phyloP scores from a whole-genome alignment of 2,797 vertebrate genomes.

The Manis pentadactyla region DNA sequence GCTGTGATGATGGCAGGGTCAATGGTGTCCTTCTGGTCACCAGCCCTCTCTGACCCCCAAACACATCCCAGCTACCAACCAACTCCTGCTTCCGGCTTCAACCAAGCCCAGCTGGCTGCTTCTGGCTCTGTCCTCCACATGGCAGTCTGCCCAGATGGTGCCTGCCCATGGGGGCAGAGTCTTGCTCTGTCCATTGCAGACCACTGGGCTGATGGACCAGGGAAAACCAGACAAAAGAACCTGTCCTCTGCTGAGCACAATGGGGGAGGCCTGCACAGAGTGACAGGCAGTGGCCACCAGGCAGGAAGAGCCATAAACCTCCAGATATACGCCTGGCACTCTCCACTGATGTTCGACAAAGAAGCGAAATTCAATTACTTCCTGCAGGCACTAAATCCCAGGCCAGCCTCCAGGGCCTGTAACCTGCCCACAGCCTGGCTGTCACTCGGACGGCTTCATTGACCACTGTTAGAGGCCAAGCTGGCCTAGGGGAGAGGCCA shows the following conservation, averaged over 20 bases:
- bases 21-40: background rate
- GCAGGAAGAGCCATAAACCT: constrained; percentile 80
- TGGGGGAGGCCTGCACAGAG: background rate
- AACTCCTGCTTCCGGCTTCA: constrained; percentile 76
- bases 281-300: constrained; percentile 53
- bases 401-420: constrained; percentile 66
- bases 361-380: constrained; percentile 87
- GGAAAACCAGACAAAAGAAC: constrained; percentile 65
- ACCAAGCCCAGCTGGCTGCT: constrained; percentile 76
- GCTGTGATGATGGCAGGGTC: background rate
- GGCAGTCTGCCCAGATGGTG: constrained; percentile 75
- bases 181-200: constrained; percentile 61
- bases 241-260: background rate
- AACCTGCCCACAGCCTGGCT: constrained; percentile 67
- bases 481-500: constrained; percentile 46
- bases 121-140: constrained; percentile 72
- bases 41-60: constrained; percentile 40
- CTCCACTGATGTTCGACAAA: constrained; percentile 82
- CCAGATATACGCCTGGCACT: constrained; percentile 81
- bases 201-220: constrained; percentile 42
- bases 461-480: constrained; percentile 61
- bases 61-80: constrained; percentile 66
- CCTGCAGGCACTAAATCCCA: constrained; percentile 85
- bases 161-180: constrained; percentile 72
- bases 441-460: constrained; percentile 77